A percentile compares a stretch with the other conserved stretches of the same genome.
These are phyloP conservation scores for Tipula lateralis DNA, from an alignment of 2,888 invertebrate species.

Conservation along the genomic window DNA sequence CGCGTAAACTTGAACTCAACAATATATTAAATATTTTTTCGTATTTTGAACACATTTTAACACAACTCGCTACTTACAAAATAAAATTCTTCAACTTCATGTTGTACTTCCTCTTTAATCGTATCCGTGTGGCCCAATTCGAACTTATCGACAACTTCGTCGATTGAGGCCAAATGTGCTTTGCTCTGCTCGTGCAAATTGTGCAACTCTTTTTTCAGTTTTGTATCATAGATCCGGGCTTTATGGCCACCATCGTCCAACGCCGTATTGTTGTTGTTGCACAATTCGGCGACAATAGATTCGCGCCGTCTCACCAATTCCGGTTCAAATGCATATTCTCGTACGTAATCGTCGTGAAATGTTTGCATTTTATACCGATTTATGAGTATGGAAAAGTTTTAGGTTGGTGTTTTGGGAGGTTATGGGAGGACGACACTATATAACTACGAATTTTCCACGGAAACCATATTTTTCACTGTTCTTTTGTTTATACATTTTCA, in stretches of 20 bases:
- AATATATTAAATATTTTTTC: not conserved
- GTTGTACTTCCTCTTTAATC: not conserved
- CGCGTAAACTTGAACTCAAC: not conserved
- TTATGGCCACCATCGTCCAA: not conserved
- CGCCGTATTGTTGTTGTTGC: not conserved
- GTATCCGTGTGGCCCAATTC: not conserved
- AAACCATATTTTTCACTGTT: conserved; percentile 37
- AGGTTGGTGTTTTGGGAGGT: not conserved
- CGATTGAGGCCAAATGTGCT: not conserved
- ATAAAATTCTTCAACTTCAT: not conserved
- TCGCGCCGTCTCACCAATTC: conserved; percentile 43
- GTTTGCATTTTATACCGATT: not conserved
- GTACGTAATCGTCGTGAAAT: conserved; percentile 44
- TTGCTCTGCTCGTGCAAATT: not conserved
- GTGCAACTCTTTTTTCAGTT: not conserved
- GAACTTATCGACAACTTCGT: not conserved
- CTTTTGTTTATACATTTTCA: conserved; percentile 35
- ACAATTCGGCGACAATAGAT: conserved; percentile 34
- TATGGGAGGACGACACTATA: not conserved
- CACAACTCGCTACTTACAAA: not conserved
- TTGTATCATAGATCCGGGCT: not conserved
- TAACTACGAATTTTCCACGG: conserved; percentile 35
- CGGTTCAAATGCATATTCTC: conserved; percentile 48
- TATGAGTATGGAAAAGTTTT: not conserved
- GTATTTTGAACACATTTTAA: no score